phyloP scores from a whole-genome alignment of 2,113 vertebrate genomes.

The Oenanthe melanoleuca region DNA sequence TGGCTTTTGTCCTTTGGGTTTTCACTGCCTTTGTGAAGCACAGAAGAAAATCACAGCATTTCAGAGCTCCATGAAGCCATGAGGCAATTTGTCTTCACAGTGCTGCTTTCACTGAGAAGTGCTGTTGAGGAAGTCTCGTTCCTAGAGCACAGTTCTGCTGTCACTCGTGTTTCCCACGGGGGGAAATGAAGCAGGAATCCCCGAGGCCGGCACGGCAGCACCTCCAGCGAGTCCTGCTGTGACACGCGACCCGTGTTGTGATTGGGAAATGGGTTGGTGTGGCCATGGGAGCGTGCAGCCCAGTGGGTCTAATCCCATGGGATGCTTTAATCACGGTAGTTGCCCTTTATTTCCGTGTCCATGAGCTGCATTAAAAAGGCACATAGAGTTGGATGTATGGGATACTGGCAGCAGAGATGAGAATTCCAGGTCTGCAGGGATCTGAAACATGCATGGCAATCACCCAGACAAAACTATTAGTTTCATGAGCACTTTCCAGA shows the following conservation, averaged over 20 bases:
- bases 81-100: neutral
- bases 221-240: neutral
- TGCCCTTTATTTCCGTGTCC: neutral
- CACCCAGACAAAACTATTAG: neutral
- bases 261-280: neutral
- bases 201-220: neutral
- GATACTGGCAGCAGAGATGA: neutral
- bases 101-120: neutral
- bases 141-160: neutral
- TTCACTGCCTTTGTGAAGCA: neutral
- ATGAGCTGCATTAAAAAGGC: neutral
- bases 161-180: rapidly evolving
- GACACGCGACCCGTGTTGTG: neutral
- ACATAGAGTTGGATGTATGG: neutral
- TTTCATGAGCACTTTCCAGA: neutral
- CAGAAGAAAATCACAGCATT: neutral
- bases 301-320: neutral
- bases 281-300: neutral
- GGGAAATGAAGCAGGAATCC: neutral
- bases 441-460: neutral
- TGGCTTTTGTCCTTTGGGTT: neutral
- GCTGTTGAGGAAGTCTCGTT: neutral
- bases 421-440: neutral
- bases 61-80: neutral
- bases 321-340: neutral